Percentiles rank a stretch among this genome's conserved stretches.
Evolutionary conservation across 2,888 invertebrate genomes (phyloP).

Genomic region (Dynastes hyllus): DNA sequence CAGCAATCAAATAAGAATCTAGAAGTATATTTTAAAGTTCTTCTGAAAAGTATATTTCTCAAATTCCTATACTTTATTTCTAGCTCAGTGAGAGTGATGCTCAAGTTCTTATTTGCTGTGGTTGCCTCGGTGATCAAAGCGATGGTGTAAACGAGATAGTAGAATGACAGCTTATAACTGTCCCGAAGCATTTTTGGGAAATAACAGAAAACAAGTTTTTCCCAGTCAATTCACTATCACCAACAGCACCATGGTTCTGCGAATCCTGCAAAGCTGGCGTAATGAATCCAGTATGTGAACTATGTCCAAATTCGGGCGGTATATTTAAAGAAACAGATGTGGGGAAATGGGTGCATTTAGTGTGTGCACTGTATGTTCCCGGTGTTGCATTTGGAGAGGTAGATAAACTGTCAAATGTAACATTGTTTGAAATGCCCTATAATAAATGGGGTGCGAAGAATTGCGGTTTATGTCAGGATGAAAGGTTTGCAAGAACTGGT

Average conservation of each 20-base stretch:
- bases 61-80: constrained; percentile 34
- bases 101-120: constrained; percentile 90
- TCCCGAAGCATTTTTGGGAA: constrained; percentile 98
- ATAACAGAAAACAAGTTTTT: constrained; percentile 93
- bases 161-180: constrained; percentile 97
- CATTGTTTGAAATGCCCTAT: constrained; percentile 98
- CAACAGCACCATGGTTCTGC: constrained; percentile 99
- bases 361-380: constrained; percentile 97
- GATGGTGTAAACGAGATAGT: constrained; percentile 97
- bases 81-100: constrained; percentile 73
- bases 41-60: neutral
- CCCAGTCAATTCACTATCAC: constrained; percentile 93
- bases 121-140: constrained; percentile 93
- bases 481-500: constrained; percentile 90
- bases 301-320: constrained; percentile 94
- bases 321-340: constrained; percentile 98
- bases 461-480: constrained; percentile 93
- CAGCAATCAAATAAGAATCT: constrained; percentile 70
- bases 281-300: constrained; percentile 91
- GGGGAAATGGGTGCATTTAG: constrained; percentile 98
- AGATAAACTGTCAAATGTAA: constrained; percentile 92
- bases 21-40: constrained; percentile 57
- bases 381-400: constrained; percentile 98
- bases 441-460: constrained; percentile 95
- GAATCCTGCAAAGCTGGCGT: constrained; percentile 97